Evolutionary conservation across 2,888 invertebrate genomes (phyloP), one percentile per base, ranked within the genome.

Genomic region (Gymnosoma rotundatum): DNA sequence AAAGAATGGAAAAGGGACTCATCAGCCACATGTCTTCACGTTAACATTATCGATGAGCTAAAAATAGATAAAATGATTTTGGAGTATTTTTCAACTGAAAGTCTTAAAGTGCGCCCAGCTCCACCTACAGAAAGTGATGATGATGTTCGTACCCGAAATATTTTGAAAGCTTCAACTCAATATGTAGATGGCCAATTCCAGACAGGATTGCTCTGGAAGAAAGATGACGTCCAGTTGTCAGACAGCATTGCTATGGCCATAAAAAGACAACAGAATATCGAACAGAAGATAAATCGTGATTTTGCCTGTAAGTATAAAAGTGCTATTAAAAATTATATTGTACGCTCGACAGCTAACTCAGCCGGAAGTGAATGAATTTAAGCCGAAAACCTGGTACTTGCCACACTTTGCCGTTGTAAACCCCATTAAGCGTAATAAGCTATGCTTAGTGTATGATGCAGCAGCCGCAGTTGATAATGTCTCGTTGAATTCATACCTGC

Each of bases 321-420:
- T 38, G 38, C 38, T 38, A 38, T 38, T 38, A 38, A 38, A 36
- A 38, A 10, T 38, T 38, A 45, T 45, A 45, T 45, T 45, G 6
- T 7, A 18, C 7, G n/a, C 7, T 12, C 12, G 7, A 50, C n/a
- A 50, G 6, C 12, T 38, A 8, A 12, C 50, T 5, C 50, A n/a
- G 7, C 7, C 9, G 2, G 50, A 50, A n/a, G n/a, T 18, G 6
- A n/a, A n/a, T 18, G 50, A 50, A 2, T n/a, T 18, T 4, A n/a
- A 18, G 1, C 18, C 50, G 7, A 48, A 12, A 18, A 50, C 50
- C 1, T 50, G 50, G 50, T 50, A 50, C n/a, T 45, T 88, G 8
- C 88, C 88, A 0, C 86, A 88, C 32, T 88, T 89, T 81, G 72
- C 83, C 14, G 88, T 88, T 4, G 87, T 87, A 8, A 81, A 78